Evolutionary conservation across 2,888 invertebrate species (phyloP), one percentile per base, ranked within the genome.

Genomic region (Rhodophaea formosa): DNA sequence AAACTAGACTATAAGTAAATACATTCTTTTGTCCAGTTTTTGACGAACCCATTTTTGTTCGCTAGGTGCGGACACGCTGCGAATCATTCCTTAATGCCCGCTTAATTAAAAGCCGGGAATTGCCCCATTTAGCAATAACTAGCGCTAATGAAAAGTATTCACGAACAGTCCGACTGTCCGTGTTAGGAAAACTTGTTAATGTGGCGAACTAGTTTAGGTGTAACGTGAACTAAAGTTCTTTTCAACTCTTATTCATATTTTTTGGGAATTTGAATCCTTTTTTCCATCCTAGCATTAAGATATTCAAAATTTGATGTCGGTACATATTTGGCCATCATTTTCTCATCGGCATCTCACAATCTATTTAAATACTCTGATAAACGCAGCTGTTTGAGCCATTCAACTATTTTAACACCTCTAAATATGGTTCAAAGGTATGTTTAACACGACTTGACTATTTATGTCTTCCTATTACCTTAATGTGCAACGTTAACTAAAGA

Each of bases 51-150:
- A 84, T 84, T 83, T 86, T 82, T 56, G 72, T 69, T 64, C 66
- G 61, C 68, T 76, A 77, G 77, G 77, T 66, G 75, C 74, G 69
- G 78, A 79, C 75, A 76, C 73, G 74, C 73, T 63, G 67, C 68
- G 71, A 77, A 81, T 82, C 77, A 77, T 71, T 72, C 77, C 75
- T 72, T 74, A 73, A 75, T 78, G 62, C 63, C 62, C 70, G 71
- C 47, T 71, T 77, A 74, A 77, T 80, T 74, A 74, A 78, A 76
- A 69, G 65, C 64, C 58, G n/a, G 29, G 23, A 49, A 56, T 56
- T 56, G 49, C 16, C 42, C 35, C 56, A 42, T 56, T 49, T 56
- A 49, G 49, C 53, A 44, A 51, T 51, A 51, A 51, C 51, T 51
- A 17, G 16, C 16, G 51, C 35, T 51, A 51, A 39, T 35, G 51